These are phyloP conservation scores for Periophthalmus magnuspinnatus DNA, from an alignment of 2,797 vertebrate genomes.

Conservation along the genomic window DNA sequence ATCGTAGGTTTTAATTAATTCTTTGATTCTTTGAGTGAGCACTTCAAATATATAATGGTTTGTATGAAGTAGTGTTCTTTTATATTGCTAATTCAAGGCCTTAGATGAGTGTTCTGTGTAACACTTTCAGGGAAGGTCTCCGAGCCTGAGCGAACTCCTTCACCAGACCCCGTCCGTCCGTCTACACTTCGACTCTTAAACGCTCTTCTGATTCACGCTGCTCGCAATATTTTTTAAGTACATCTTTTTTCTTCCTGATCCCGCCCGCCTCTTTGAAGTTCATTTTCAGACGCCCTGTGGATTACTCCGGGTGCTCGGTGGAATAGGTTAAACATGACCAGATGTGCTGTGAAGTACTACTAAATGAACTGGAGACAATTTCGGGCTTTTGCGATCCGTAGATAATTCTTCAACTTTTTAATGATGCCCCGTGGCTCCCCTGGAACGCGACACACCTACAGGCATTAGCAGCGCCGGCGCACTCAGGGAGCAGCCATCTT, in stretches of 20 bases:
- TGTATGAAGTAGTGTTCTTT: neutral
- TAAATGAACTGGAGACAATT: slow-evolving; percentile 60
- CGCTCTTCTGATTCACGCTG: slow-evolving; percentile 41
- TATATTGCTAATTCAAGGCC: neutral
- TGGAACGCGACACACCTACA: slow-evolving; percentile 58
- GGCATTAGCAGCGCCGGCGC: slow-evolving; percentile 43
- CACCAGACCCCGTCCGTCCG: slow-evolving; percentile 19
- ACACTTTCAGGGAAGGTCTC: slow-evolving; percentile 23
- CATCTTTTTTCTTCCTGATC: slow-evolving; percentile 18
- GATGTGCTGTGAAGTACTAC: slow-evolving; percentile 52
- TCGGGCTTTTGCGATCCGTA: slow-evolving; percentile 45
- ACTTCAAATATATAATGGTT: neutral
- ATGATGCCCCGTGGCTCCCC: slow-evolving; percentile 65
- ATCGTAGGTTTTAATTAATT: no score
- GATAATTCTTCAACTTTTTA: slow-evolving; percentile 68
- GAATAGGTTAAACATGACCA: slow-evolving; percentile 69
- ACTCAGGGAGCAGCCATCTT: slow-evolving; percentile 56
- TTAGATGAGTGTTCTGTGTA: slow-evolving; percentile 22
- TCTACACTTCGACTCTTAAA: slow-evolving; percentile 39
- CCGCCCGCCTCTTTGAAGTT: slow-evolving; percentile 59
- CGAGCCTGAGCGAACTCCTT: slow-evolving; percentile 25
- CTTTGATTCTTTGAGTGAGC: neutral
- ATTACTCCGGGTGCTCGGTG: slow-evolving; percentile 45
- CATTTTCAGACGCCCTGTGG: slow-evolving; percentile 54
- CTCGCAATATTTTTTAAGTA: slow-evolving; percentile 29